Base-by-base conservation (phyloP, 2,797 vertebrate species). In the Momotus momota region DNA sequence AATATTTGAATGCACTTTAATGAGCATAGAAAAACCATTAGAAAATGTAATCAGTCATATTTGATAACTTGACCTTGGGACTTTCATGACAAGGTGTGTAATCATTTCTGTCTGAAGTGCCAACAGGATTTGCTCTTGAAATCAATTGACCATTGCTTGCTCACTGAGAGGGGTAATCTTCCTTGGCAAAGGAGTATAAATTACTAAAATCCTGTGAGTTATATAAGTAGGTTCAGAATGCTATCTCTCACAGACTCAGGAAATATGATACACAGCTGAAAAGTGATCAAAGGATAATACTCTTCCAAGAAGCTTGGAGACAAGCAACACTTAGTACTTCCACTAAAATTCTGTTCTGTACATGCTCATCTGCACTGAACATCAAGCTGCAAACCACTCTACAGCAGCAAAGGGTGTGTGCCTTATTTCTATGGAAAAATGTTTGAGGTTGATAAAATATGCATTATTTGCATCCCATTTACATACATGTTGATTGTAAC, bases 61-160 rank as follows among this genome's bases (percentile, higher is more conserved):
- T 97, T 97, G 97, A 97, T 97, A 97, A 95, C 97, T 98, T 98
- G 98, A 98, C 98, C 98, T 98, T 98, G 98, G 95, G 95, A 97
- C 96, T 97, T 96, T 85, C 94, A 97, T 97, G 97, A 97, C 92
- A 97, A 98, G 88, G 35, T 91, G 89, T 96, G 97, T 97, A 97
- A 98, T 98, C 60, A 97, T 95, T 97, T 95, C 91, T 95, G 89
- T 97, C 97, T 95, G 94, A 97, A 97, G 96, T 96, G 94, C 95
- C 95, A 95, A 94, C 58, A 88, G 90, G 86, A 96, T 95, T 95
- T 95, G 93, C 84, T 96, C 96, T 96, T 93, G 86, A 98, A 98
- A 98, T 98, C 97, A 98, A 97, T 98, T 98, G 98, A 97, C 97
- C 96, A 91, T 97, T 97, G 88, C 58, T 82, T 96, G 90, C 96